Conservation (phyloP, 2,888 invertebrate genomes). For the Caenorhabditis japonica region DNA sequence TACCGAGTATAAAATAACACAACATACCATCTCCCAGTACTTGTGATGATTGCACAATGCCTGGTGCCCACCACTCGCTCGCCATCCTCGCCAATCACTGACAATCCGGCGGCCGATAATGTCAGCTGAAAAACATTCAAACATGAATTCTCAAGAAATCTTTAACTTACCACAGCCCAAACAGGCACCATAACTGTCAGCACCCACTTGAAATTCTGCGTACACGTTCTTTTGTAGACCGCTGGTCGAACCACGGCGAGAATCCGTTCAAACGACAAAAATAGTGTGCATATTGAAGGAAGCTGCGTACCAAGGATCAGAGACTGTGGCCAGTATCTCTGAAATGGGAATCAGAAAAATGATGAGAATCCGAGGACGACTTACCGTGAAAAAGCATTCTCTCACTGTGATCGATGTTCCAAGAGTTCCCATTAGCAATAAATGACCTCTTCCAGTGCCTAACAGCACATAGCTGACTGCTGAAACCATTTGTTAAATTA, state of each 20-base stretch:
- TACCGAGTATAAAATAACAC: no score
- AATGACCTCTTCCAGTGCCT: constrained; percentile 50
- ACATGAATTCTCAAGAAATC: background rate
- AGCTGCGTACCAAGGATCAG: constrained; percentile 70
- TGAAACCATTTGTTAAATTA: constrained; percentile 13
- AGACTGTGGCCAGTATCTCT: constrained; percentile 67
- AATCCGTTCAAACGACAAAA: constrained; percentile 64
- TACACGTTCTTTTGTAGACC: constrained; percentile 60
- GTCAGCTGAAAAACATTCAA: constrained; percentile 49
- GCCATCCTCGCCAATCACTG: constrained; percentile 51
- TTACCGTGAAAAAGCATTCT: constrained; percentile 58
- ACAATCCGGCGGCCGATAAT: constrained; percentile 50
- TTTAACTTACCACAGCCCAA: constrained; percentile 49
- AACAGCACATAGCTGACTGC: constrained; percentile 58
- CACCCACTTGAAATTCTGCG: constrained; percentile 49
- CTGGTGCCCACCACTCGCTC: constrained; percentile 48
- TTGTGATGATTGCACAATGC: constrained; percentile 70
- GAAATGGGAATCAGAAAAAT: constrained; percentile 10
- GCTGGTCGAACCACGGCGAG: constrained; percentile 61
- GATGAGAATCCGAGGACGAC: background rate
- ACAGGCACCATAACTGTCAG: constrained; percentile 37
- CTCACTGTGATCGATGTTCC: constrained; percentile 55
- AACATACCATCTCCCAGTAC: constrained; percentile 62
- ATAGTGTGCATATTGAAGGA: constrained; percentile 66
- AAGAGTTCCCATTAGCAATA: constrained; percentile 48